Conservation (phyloP, 2,888 invertebrate genomes). For the Epinotia bilunana region DNA sequence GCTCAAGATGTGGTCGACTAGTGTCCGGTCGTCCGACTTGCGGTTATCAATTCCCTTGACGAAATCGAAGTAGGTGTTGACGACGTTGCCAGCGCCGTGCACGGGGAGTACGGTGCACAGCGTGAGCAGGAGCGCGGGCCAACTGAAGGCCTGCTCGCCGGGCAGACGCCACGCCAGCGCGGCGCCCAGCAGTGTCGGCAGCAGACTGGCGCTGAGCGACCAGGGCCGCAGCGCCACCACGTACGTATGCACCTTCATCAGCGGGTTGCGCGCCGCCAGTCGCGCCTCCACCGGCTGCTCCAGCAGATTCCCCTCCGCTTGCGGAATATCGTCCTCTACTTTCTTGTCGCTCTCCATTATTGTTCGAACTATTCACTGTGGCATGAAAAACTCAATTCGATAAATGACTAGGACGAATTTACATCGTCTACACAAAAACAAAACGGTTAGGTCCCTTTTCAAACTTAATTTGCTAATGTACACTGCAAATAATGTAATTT, state of each 20-base stretch:
- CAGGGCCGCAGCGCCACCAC: constrained; percentile 95
- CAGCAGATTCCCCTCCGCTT: constrained; percentile 76
- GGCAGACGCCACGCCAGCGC: constrained; percentile 94
- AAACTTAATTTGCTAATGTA: not conserved
- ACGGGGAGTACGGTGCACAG: constrained; percentile 95
- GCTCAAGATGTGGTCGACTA: constrained; percentile 95
- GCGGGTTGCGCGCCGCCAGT: constrained; percentile 76
- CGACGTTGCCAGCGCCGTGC: constrained; percentile 98
- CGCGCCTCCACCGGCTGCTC: constrained; percentile 74
- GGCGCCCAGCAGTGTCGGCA: constrained; percentile 95
- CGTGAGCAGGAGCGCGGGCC: constrained; percentile 91
- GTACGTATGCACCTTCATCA: constrained; percentile 95
- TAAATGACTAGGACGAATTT: not conserved
- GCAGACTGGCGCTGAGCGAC: constrained; percentile 96
- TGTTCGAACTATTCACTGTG: constrained; percentile 21
- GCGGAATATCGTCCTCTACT: constrained; percentile 65
- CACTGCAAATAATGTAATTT: constrained; percentile 36
- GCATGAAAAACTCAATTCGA: constrained; percentile 21
- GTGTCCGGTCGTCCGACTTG: constrained; percentile 96
- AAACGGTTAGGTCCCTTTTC: constrained; percentile 7
- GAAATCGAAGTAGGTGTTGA: constrained; percentile 98
- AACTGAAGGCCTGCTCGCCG: constrained; percentile 90
- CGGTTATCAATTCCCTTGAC: constrained; percentile 96
- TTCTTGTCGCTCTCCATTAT: constrained; percentile 61
- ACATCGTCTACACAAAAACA: constrained; percentile 14